Evolutionary conservation across 2,113 vertebrate genomes (phyloP).

Genomic region (Beaufortia kweichowensis): DNA sequence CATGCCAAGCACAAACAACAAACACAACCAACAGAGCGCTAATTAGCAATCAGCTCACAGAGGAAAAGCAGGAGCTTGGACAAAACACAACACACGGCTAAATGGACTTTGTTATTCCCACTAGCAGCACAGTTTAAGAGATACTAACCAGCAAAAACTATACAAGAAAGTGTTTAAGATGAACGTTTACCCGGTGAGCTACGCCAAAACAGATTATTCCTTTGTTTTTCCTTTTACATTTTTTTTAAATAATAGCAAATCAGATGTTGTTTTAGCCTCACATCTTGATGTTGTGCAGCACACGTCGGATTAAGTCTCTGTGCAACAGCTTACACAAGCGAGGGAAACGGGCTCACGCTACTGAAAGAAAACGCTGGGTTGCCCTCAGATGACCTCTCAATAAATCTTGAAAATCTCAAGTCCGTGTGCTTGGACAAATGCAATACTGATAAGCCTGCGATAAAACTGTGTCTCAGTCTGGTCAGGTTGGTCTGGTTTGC

Average conservation of each 20-base stretch:
- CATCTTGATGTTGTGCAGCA: conserved; percentile 11
- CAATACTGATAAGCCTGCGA: conserved; percentile 1
- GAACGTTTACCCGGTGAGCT: background rate
- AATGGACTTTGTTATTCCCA: conserved; percentile 48
- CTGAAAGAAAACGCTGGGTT: conserved; percentile 30
- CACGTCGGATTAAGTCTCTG: conserved; percentile 36
- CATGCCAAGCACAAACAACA: conserved; percentile 55
- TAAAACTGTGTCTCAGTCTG: no score
- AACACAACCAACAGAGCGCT: conserved; percentile 47
- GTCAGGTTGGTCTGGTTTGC: no score
- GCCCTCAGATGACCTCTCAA: conserved; percentile 10
- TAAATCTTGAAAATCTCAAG: background rate
- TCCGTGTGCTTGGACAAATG: background rate
- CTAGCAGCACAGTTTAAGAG: conserved; percentile 17
- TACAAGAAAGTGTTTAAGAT: background rate
- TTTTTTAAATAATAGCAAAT: background rate
- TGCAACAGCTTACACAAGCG: conserved; percentile 11
- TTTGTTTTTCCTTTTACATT: background rate
- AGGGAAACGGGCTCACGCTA: conserved; percentile 14
- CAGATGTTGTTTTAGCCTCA: background rate
- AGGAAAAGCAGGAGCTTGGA: conserved; percentile 44
- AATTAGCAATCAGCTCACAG: conserved; percentile 62
- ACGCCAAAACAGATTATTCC: conserved; percentile 3
- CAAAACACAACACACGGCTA: conserved; percentile 26
- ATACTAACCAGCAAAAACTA: background rate